Percentiles rank a stretch among this genome's conserved stretches.
These are phyloP conservation scores for Gobio gobio DNA, from an alignment of 2,113 vertebrate genomes.

Conservation along the genomic window DNA sequence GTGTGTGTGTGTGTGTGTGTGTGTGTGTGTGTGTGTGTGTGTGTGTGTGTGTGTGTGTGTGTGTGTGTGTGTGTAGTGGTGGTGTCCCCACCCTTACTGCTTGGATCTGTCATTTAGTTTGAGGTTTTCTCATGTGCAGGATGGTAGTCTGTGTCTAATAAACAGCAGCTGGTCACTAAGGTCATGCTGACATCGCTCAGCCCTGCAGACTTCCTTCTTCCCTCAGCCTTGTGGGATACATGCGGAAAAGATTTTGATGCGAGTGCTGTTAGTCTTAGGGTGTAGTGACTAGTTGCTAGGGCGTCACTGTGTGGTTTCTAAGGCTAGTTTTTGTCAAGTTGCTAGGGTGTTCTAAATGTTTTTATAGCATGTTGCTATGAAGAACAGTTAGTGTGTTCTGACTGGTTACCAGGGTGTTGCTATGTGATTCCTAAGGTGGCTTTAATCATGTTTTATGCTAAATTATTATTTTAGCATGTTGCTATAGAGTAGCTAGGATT, in stretches of 20 bases:
- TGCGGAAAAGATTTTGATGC: background rate
- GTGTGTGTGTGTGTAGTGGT: background rate
- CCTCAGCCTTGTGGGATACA: slow-evolving; percentile 5
- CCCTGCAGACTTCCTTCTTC: background rate
- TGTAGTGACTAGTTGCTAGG: background rate
- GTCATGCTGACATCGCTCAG: slow-evolving; percentile 10
- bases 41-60: background rate
- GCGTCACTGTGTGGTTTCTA: background rate
- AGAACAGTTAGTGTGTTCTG: background rate
- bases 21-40: background rate
- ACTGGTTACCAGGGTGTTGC: background rate
- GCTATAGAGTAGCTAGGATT: background rate
- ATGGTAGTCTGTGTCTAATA: background rate
- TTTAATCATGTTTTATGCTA: too few relatives aligned
- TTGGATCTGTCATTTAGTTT: background rate
- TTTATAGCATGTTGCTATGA: background rate
- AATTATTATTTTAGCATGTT: background rate
- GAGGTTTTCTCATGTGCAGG: background rate
- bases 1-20: background rate
- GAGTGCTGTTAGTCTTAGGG: background rate
- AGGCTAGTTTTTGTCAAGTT: background rate
- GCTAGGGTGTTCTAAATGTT: background rate
- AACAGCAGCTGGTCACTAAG: background rate
- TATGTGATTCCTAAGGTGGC: too few relatives aligned
- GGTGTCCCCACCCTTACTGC: background rate